phyloP scores from a whole-genome alignment of 2,113 vertebrate species.

The Gila orcuttii region DNA sequence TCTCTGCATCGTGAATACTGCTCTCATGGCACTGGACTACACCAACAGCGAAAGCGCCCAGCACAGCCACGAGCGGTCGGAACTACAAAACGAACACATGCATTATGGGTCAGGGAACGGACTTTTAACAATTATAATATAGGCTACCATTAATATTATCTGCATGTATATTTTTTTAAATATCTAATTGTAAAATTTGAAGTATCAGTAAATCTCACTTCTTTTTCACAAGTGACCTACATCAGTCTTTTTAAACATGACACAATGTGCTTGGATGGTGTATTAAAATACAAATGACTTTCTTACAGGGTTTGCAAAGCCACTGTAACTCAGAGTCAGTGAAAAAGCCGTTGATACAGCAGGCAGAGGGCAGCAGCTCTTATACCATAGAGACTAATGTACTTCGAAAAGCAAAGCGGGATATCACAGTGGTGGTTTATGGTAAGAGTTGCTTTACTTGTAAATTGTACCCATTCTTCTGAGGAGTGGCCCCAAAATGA shows the following conservation, averaged over 20 bases:
- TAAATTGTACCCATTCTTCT: neutral
- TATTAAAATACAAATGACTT: neutral
- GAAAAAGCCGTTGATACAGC: slow-evolving; percentile 57
- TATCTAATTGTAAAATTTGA: neutral
- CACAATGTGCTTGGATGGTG: neutral
- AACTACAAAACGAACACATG: too few species aligned
- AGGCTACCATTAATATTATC: too few species aligned
- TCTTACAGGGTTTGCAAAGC: slow-evolving; percentile 56
- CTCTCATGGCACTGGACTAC: too few species aligned
- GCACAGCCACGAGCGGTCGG: too few species aligned
- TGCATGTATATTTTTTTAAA: neutral
- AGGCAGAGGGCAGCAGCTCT: slow-evolving; percentile 60
- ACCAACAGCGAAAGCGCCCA: too few species aligned
- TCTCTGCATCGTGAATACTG: too few species aligned
- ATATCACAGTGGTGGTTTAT: slow-evolving; percentile 73
- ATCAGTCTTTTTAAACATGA: neutral
- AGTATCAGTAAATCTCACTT: neutral
- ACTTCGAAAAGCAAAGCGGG: slow-evolving; percentile 60
- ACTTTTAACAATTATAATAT: too few species aligned
- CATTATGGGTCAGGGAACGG: too few species aligned
- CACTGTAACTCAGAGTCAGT: slow-evolving; percentile 60
- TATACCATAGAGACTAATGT: slow-evolving; percentile 60
- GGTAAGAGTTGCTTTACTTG: slow-evolving; percentile 60
- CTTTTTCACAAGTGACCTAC: neutral
- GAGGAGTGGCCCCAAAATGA: neutral